phyloP scores from a whole-genome alignment of 2,113 vertebrate genomes.

The Porphyrio hochstetteri region DNA sequence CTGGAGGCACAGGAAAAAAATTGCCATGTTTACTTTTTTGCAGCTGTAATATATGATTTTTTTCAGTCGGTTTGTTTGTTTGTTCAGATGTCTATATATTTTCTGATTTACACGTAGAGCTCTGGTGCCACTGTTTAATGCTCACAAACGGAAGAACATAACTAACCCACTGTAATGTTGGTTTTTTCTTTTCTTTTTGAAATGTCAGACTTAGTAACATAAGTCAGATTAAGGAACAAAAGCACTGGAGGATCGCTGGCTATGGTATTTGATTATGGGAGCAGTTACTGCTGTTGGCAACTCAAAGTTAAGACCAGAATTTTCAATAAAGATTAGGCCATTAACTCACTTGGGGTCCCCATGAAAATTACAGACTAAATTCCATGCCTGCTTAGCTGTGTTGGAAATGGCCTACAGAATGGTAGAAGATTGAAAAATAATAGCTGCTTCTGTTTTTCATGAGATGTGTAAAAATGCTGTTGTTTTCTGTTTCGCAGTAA shows the following conservation, averaged over 20 bases:
- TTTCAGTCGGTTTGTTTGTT: neutral
- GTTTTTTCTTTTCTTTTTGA: neutral
- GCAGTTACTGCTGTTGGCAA: constrained; percentile 6
- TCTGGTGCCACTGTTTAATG: neutral
- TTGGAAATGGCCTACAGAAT: neutral
- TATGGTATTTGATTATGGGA: constrained; percentile 4
- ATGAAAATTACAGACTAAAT: constrained; percentile 20
- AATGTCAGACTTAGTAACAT: neutral
- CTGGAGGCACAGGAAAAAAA: constrained; percentile 6
- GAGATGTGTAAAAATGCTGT: neutral
- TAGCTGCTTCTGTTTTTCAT: neutral
- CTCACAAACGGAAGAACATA: neutral
- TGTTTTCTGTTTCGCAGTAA: neutral
- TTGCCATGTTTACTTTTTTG: constrained; percentile 22
- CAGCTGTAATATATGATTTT: neutral
- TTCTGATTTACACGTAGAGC: neutral
- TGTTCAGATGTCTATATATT: constrained; percentile 18
- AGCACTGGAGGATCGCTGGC: neutral
- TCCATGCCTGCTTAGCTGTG: neutral
- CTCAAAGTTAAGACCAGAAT: neutral
- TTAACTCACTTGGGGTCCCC: constrained; percentile 12
- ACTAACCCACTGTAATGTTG: neutral
- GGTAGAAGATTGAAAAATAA: constrained; percentile 13
- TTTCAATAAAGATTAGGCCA: neutral
- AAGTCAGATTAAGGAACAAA: constrained; percentile 3